Base-by-base conservation (phyloP, 2,113 vertebrate genomes). In the Sialia sialis region DNA sequence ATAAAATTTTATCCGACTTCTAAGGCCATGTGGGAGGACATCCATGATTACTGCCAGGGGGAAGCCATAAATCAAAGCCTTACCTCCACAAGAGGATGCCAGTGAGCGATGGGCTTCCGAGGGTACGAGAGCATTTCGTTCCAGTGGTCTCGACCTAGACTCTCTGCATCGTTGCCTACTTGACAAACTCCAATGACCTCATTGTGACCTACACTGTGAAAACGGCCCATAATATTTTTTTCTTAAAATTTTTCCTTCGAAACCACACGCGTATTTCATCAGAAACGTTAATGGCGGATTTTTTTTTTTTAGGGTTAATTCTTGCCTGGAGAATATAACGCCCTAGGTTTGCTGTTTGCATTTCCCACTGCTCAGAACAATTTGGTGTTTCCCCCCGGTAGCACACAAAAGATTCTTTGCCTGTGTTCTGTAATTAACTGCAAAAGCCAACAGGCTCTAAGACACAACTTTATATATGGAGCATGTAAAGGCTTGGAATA, bases 181-280 rank as follows among this genome's bases (percentile, higher is more conserved):
- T 99, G 99, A 97, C 99, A 99, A 93, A 99, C 98, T 70, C 99
- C 99, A 64, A 99, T 99, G 97, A 99, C 98, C 97, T 99, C 99
- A 98, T 99, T 99, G 98, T 99, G 99, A 98, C 99, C 99, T 98
- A 99, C 99, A 95, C 99, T 99, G 98, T 99, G 98, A 98, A 98
- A 98, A 98, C 74, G 96, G 97, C 68, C 96, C 97, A 98, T 93
- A 96, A 97, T 89, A 97, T 97, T 98, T 98, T 98, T 98, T 97
- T 96, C 98, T 98, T 98, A 98, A 98, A 97, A 97, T 95, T 95
- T 91, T 97, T 91, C 87, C 89, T 91, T 46, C 48, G 52, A 90
- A 92, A 91, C n/a, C 55, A 8, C 58, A 9, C 66, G 49, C 60
- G 79, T 62, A 75, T 54, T 93, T 90, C 18, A 90, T 82, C 56